These are phyloP conservation scores for Cheilosia soror DNA, from an alignment of 2,888 invertebrate genomes.

Conservation along the genomic window DNA sequence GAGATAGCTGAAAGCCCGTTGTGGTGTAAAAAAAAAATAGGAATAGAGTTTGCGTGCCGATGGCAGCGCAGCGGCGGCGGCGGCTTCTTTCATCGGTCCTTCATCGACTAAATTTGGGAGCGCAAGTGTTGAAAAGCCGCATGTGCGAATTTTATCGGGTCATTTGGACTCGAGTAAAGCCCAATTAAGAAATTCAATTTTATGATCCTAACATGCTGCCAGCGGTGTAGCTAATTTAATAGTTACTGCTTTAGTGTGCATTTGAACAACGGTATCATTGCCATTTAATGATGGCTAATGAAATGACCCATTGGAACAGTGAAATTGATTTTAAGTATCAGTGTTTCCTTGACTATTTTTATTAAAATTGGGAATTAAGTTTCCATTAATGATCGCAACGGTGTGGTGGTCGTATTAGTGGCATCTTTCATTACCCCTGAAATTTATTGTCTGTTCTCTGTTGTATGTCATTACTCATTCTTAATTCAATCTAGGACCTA, in stretches of 20 bases:
- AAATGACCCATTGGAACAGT: too few relatives aligned
- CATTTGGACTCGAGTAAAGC: slow-evolving; percentile 34
- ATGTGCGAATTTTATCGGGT: slow-evolving; percentile 52
- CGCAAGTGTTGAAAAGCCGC: slow-evolving; percentile 6
- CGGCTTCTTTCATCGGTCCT: slow-evolving; percentile 61
- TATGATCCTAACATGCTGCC: slow-evolving; percentile 34
- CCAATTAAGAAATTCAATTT: slow-evolving; percentile 69
- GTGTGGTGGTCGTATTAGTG: too few relatives aligned
- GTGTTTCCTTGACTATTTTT: too few relatives aligned
- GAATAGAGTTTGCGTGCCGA: slow-evolving; percentile 30
- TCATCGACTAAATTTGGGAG: slow-evolving; percentile 41
- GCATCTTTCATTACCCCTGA: too few relatives aligned
- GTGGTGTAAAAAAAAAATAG: neutral
- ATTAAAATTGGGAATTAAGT: too few relatives aligned
- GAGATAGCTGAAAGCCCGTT: slow-evolving; percentile 41
- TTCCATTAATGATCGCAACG: too few relatives aligned
- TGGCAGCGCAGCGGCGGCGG: slow-evolving; percentile 11
- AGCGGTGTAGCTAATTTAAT: slow-evolving; percentile 19
- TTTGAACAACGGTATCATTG: too few relatives aligned
- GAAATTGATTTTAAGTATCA: too few relatives aligned
- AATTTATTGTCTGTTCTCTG: too few relatives aligned
- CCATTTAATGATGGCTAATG: too few relatives aligned
- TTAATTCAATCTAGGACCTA: too few relatives aligned
- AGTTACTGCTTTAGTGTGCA: neutral
- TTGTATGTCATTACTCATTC: too few relatives aligned